Percentiles rank a stretch among this genome's conserved stretches.
phyloP scores from a whole-genome alignment of 2,113 vertebrate genomes.

The Orientallactaga bullata region DNA sequence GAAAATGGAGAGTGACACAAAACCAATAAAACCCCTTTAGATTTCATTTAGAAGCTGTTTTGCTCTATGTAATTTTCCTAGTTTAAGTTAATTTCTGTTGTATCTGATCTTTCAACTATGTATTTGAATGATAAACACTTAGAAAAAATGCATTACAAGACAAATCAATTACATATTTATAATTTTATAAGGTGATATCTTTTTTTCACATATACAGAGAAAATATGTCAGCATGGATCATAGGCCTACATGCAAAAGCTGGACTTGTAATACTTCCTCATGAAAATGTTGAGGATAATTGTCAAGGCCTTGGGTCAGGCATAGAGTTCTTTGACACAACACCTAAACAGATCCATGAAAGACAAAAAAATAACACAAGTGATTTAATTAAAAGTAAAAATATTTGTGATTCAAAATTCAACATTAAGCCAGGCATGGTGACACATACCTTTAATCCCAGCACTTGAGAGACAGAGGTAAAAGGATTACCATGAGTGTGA shows the following conservation, averaged over 20 bases:
- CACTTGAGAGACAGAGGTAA: no score
- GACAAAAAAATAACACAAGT: not conserved
- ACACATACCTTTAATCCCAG: no score
- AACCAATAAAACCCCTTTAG: not conserved
- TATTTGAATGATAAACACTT: not conserved
- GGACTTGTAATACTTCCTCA: not conserved
- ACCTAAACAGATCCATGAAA: not conserved
- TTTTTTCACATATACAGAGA: not conserved
- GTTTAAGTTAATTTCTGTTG: slow-evolving; percentile 13
- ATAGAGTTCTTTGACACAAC: not conserved
- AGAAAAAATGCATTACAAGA: not conserved
- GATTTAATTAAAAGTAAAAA: not conserved
- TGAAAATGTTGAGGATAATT: no score
- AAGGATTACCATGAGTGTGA: no score
- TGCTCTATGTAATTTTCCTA: not conserved
- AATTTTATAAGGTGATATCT: not conserved
- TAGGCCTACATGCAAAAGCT: not conserved
- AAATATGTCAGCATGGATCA: not conserved
- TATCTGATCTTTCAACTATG: not conserved
- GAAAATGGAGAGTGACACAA: not conserved
- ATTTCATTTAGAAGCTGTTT: not conserved
- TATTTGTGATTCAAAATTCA: not conserved
- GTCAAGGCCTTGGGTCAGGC: not conserved
- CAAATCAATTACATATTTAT: not conserved
- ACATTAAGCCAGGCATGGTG: no score